Conservation (phyloP, 1,140 invertebrate species). For the Tetragnatha versicolor region DNA sequence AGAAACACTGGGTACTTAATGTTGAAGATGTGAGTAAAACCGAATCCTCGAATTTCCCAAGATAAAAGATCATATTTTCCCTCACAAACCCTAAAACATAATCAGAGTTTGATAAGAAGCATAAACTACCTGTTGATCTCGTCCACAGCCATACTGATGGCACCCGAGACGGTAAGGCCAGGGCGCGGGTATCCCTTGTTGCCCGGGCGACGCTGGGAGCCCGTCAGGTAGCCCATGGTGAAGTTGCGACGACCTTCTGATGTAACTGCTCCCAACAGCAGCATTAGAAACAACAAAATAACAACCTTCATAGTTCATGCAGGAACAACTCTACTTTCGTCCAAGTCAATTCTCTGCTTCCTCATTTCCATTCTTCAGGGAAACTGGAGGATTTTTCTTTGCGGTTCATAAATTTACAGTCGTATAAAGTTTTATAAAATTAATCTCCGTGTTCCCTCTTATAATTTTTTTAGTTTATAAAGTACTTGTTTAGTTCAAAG, state of each 20-base stretch:
- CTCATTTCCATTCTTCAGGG: not conserved
- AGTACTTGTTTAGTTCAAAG: too few relatives aligned
- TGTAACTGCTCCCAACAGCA: not conserved
- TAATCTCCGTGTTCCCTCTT: too few relatives aligned
- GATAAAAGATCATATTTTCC: too few relatives aligned
- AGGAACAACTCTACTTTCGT: not conserved
- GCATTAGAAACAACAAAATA: not conserved
- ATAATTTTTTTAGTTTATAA: too few relatives aligned
- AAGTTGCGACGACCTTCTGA: conserved; percentile 45
- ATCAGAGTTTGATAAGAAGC: too few relatives aligned
- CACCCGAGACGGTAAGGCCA: conserved; percentile 78
- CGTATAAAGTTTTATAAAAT: too few relatives aligned
- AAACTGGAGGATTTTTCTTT: not conserved
- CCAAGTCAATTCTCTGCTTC: not conserved
- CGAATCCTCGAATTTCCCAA: too few relatives aligned
- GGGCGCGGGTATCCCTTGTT: conserved; percentile 80
- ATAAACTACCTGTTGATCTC: conserved; percentile 60
- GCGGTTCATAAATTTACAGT: not conserved
- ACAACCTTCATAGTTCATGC: not conserved
- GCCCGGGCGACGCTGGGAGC: conserved; percentile 76
- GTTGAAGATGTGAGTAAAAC: too few relatives aligned
- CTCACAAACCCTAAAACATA: too few relatives aligned
- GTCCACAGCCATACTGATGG: conserved; percentile 79
- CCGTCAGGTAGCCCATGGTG: conserved; percentile 67
- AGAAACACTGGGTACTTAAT: too few relatives aligned